These are phyloP conservation scores for Patagioenas fasciata DNA, from an alignment of 2,113 vertebrate genomes.

Conservation along the genomic window DNA sequence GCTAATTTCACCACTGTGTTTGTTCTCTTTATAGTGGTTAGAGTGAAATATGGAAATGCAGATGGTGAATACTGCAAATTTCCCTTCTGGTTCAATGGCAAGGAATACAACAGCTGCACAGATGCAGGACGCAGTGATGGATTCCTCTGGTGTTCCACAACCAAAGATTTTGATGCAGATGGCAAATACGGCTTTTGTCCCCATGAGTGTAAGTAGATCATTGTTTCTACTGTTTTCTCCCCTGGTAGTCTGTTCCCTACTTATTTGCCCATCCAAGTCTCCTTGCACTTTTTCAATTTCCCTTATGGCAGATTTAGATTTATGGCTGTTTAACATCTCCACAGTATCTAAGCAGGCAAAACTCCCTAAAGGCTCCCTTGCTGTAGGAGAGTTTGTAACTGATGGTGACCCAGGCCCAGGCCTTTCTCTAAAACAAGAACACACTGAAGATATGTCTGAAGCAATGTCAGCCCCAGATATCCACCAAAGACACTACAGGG, in stretches of 20 bases:
- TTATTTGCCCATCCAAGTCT: neutral
- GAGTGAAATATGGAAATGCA: slow-evolving; percentile 93
- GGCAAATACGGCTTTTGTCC: slow-evolving; percentile 98
- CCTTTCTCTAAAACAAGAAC: neutral
- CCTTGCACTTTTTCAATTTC: neutral
- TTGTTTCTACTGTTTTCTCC: neutral
- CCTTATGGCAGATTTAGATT: neutral
- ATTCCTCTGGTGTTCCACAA: slow-evolving; percentile 97
- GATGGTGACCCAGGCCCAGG: neutral
- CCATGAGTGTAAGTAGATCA: slow-evolving; percentile 88
- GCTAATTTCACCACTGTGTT: neutral
- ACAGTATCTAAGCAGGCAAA: neutral
- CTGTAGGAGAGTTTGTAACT: neutral
- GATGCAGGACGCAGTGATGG: slow-evolving; percentile 89
- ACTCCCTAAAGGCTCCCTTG: neutral
- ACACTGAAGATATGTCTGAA: neutral
- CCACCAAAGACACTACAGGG: neutral
- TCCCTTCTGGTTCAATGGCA: slow-evolving; percentile 92
- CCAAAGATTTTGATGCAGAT: slow-evolving; percentile 92
- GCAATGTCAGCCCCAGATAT: neutral
- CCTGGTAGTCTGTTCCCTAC: neutral
- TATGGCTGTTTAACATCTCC: neutral
- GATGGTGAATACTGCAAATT: slow-evolving; percentile 97
- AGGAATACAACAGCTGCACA: slow-evolving; percentile 93
- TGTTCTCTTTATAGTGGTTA: slow-evolving; percentile 83